Conservation (phyloP, 2,888 invertebrate genomes). For the Rhimphoctona megacephalus region DNA sequence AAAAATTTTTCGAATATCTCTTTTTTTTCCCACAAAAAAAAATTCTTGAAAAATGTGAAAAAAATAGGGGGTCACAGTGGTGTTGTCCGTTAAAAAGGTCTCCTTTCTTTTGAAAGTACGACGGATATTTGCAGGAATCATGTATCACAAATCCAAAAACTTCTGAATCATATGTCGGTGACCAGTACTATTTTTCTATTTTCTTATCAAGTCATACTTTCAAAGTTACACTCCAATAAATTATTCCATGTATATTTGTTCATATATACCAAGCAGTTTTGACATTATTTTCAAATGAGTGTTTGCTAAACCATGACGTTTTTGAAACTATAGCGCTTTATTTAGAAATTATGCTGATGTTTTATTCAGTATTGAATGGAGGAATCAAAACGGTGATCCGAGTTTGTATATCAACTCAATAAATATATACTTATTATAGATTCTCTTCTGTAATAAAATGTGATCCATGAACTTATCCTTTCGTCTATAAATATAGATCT, state of each 20-base stretch:
- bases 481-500: slow-evolving; percentile 19
- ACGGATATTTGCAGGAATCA: too few relatives aligned
- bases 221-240: not conserved
- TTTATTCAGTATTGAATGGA: not conserved
- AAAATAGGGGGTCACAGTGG: too few relatives aligned
- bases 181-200: too few relatives aligned
- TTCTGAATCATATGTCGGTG: too few relatives aligned
- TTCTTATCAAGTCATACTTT: not conserved
- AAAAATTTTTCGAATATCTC: too few relatives aligned
- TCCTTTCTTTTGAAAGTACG: too few relatives aligned
- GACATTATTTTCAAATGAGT: not conserved
- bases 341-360: not conserved
- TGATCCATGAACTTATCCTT: slow-evolving; percentile 24
- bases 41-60: too few relatives aligned
- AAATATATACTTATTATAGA: slow-evolving; percentile 37
- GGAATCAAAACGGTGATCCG: not conserved
- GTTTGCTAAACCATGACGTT: not conserved
- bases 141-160: too few relatives aligned
- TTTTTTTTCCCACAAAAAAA: too few relatives aligned
- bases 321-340: not conserved
- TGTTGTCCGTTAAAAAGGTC: too few relatives aligned
- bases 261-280: not conserved
- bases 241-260: not conserved
- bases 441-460: slow-evolving; percentile 40
- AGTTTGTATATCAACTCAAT: not conserved